Evolutionary conservation across 2,888 invertebrate genomes (phyloP), one percentile per base, ranked within the genome.

Genomic region (Caenorhabditis macrosperma): DNA sequence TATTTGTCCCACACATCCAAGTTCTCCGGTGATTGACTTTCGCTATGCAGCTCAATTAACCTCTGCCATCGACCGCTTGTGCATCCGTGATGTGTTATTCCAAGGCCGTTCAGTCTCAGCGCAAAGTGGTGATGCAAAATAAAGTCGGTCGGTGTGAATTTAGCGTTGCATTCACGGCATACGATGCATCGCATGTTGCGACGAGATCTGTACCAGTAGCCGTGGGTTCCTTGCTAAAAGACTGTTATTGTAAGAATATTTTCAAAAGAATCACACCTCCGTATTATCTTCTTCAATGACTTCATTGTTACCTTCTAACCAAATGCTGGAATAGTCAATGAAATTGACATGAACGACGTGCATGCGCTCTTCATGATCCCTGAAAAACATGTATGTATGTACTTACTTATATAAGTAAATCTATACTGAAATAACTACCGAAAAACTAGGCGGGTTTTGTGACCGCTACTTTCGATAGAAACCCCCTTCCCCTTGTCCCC

Each of bases 101-200:
- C 33, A 5, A 57, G 0, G 12, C 48, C 55, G 20, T 26, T 1
- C 12, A 6, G 6, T 9, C 10, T 12, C 5, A 48, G 6, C 17
- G 54, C 4, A n/a, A 35, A 41, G 38, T 72, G 71, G 41, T 72
- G 63, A 17, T 72, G 72, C 24, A 55, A 9, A 1, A 48, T 24
- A 17, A 72, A 72, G 35, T 72, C 72, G 38, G 46, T 15, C 15
- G 72, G 72, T 6, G 63, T 72, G 72, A 72, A 72, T 24, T 50
- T 46, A 6, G 15, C 10, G 0, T 38, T 6, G 28, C 72, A 72
- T 5, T 72, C 22, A 2, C 7, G 24, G 57, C 72, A 72, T 20
- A 35, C 26, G n/a, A 72, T 72, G 38, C 72, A 63, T 3, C 72
- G 28, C 72, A 72, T 72, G 35, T 38, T 64, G 6, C 6, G 1